These are phyloP conservation scores for Oedothorax gibbosus DNA, from an alignment of 1,140 invertebrate species.

Conservation along the genomic window DNA sequence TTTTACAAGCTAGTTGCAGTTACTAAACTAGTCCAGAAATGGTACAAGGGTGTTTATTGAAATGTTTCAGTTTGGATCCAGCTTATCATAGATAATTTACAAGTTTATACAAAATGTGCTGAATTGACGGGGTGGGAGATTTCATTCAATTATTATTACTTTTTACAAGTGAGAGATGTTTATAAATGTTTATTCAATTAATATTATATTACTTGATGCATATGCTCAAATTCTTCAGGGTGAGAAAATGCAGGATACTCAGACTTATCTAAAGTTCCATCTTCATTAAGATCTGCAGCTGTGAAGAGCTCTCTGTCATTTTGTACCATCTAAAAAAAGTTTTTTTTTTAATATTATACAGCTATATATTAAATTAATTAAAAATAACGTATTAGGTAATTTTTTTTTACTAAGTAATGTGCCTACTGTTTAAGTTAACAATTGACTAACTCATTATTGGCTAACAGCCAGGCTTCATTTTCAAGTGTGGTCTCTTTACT, in stretches of 20 bases:
- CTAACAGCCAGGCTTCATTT: not conserved
- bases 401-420: not conserved
- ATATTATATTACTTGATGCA: conserved; percentile 76
- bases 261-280: conserved; percentile 79
- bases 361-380: not conserved
- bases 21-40: too few species aligned
- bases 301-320: conserved; percentile 90
- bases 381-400: not conserved
- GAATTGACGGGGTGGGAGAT: too few species aligned
- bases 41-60: too few species aligned
- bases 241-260: conserved; percentile 93
- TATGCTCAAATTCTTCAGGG: conserved; percentile 91
- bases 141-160: too few species aligned
- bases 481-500: not conserved
- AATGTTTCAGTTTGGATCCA: too few species aligned
- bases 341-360: not conserved
- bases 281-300: conserved; percentile 86
- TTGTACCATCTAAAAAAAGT: conserved; percentile 67
- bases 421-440: not conserved
- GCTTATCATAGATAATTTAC: too few species aligned
- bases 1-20: too few species aligned
- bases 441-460: not conserved
- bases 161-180: too few species aligned
- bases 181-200: not conserved
- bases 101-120: too few species aligned